Evolutionary conservation across 2,797 vertebrate species (phyloP).

Genomic region (Crax fasciolata): DNA sequence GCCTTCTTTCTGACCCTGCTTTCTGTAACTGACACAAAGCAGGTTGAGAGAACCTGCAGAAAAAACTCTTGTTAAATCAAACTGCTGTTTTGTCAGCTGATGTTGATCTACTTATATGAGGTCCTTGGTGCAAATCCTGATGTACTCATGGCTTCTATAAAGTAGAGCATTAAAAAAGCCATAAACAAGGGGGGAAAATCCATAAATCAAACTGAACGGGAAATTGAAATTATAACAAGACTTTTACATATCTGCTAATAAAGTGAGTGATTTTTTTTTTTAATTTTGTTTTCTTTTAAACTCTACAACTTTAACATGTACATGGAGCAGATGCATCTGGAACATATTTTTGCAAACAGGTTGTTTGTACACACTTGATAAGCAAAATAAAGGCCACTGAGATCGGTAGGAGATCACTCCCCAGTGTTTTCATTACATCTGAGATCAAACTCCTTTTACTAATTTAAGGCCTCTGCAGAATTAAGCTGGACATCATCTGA

Average conservation of each 20-base stretch:
- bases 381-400: background rate
- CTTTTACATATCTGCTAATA: constrained; percentile 36
- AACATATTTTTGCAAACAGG: background rate
- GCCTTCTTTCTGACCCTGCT: constrained; percentile 50
- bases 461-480: background rate
- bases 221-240: constrained; percentile 57
- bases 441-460: background rate
- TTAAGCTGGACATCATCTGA: background rate
- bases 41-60: constrained; percentile 39
- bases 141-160: constrained; percentile 45
- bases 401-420: background rate
- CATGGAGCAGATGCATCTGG: background rate
- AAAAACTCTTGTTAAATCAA: constrained; percentile 63
- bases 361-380: background rate
- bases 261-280: background rate
- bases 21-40: constrained; percentile 61
- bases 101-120: constrained; percentile 36
- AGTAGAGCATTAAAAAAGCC: constrained; percentile 11
- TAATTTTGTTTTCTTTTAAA: background rate
- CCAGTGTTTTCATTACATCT: background rate
- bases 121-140: constrained; percentile 48
- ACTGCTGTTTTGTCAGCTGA: constrained; percentile 43
- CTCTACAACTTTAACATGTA: background rate
- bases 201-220: constrained; percentile 35
- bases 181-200: constrained; percentile 31